Evolutionary conservation across 2,113 vertebrate species (phyloP), one percentile per base, ranked within the genome.

Genomic region (Semnopithecus entellus): DNA sequence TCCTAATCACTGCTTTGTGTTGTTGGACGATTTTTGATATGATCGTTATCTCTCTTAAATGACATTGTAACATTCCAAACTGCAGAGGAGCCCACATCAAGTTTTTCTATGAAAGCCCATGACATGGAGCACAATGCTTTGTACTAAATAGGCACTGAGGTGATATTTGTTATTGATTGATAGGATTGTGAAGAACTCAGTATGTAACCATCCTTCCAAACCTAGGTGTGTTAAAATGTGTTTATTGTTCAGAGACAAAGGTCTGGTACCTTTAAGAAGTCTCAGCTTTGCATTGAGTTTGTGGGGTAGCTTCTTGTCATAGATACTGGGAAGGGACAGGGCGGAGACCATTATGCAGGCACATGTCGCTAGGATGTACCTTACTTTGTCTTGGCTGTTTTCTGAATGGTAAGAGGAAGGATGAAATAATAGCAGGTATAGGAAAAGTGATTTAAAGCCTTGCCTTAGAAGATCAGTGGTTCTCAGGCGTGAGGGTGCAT

Each of bases 331-430:
- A 32, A 84, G 55, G 57, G 35, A 7, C 22, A 64, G 52, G 18
- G 11, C 86, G 40, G 50, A 43, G 22, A 59, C 0, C 88, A 73
- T 92, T 94, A 79, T 30, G 25, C 14, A 95, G 73, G 70, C 43
- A 68, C 70, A 61, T n/a, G 85, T 87, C 6, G 20, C 43, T 90
- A 80, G n/a, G 20, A 70, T 73, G 18, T 35, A 79, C 43, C 40
- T 94, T 86, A 32, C 23, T 93, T 66, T 82, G 75, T 84, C 38
- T 83, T 92, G 64, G 78, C 25, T 95, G 50, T 96, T 88, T 95
- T 75, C 61, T 94, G 81, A 83, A 66, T 96, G 70, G 83, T 79
- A 93, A 96, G 66, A 94, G n/a, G 35, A 88, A 86, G 90, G 78
- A 90, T 38, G 14, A 96, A 94, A 87, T 50, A 90, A 90, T 43